phyloP scores from a whole-genome alignment of 2,113 vertebrate genomes.

The Redunca redunca region DNA sequence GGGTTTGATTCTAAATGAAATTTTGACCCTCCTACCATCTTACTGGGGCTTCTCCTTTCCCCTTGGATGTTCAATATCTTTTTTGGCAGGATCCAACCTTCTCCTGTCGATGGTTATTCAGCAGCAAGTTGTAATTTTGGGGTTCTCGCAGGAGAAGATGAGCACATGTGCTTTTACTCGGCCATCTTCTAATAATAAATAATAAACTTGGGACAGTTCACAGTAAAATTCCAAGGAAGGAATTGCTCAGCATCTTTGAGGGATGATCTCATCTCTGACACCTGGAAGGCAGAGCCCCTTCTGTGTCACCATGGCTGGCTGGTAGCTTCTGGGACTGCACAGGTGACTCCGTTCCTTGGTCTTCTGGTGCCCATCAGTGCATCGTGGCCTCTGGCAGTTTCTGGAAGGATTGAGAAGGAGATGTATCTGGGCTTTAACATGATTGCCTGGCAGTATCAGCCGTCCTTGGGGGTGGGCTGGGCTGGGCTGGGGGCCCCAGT shows the following conservation, averaged over 20 bases:
- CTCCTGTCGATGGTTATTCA: not conserved
- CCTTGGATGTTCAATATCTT: not conserved
- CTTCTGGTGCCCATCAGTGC: not conserved
- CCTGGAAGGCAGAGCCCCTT: not conserved
- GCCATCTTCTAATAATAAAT: not conserved
- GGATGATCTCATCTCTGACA: not conserved
- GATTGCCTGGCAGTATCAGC: not conserved
- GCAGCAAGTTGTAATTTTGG: not conserved
- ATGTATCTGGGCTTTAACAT: not conserved
- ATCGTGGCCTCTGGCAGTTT: not conserved
- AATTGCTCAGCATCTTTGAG: not conserved
- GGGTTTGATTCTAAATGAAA: not conserved
- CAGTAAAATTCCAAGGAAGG: not conserved
- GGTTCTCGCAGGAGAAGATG: not conserved
- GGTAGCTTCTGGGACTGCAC: not conserved
- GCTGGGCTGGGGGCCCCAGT: not conserved
- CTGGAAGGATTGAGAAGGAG: not conserved
- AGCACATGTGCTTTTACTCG: not conserved
- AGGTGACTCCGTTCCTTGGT: not conserved
- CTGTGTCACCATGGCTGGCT: not conserved
- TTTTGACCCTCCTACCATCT: not conserved
- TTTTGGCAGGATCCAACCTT: not conserved
- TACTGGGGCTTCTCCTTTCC: not conserved
- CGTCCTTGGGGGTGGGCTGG: accelerated
- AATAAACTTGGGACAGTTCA: not conserved